phyloP scores from a whole-genome alignment of 2,113 vertebrate genomes.

The Xenopus laevis region DNA sequence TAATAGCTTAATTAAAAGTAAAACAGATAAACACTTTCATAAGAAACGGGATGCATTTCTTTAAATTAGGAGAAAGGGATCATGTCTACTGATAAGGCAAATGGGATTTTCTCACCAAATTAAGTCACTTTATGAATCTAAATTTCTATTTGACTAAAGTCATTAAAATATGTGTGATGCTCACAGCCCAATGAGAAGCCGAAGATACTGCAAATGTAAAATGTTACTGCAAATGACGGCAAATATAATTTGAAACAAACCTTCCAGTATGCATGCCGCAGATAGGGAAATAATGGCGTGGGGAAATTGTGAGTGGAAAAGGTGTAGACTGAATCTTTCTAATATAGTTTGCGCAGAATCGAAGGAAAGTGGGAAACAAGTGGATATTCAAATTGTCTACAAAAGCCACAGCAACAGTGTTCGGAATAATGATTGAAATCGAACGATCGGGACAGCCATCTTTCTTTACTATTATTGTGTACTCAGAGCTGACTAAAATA shows the following conservation, averaged over 20 bases:
- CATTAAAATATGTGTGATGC: conserved; percentile 55
- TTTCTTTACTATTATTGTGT: conserved; percentile 19
- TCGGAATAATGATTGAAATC: neutral
- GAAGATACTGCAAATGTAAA: conserved; percentile 46
- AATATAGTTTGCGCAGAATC: conserved; percentile 46
- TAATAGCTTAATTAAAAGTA: conserved; percentile 41
- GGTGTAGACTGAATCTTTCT: conserved; percentile 46
- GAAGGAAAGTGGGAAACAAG: conserved; percentile 2
- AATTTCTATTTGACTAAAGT: conserved; percentile 45
- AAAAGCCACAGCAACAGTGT: neutral
- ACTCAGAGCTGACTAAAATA: conserved; percentile 20
- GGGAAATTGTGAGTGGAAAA: conserved; percentile 54
- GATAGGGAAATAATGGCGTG: conserved; percentile 50
- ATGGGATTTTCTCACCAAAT: conserved; percentile 36
- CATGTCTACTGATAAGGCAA: conserved; percentile 39
- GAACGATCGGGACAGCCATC: conserved; percentile 1
- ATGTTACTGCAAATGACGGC: too few species aligned
- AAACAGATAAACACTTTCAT: conserved; percentile 10
- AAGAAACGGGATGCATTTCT: conserved; percentile 28
- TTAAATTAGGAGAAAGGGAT: conserved; percentile 30
- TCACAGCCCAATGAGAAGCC: conserved; percentile 52
- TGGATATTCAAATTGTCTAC: neutral
- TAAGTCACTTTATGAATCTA: conserved; percentile 35
- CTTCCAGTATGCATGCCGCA: conserved; percentile 44
- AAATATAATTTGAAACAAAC: conserved; percentile 48